phyloP scores from a whole-genome alignment of 2,797 vertebrate genomes.

The Paramormyrops hopkinsi region DNA sequence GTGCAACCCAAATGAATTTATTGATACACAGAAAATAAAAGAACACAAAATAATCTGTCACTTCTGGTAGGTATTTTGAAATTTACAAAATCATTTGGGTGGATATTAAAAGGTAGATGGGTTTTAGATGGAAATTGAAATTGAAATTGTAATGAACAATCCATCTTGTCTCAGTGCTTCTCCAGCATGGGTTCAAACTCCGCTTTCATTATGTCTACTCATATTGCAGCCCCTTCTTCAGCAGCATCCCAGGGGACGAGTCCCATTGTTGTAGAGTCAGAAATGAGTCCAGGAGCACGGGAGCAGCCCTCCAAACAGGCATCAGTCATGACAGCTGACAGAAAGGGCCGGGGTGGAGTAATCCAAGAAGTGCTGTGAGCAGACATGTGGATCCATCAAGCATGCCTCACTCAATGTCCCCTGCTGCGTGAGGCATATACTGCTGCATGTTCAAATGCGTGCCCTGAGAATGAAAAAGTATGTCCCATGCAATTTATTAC shows the following conservation, averaged over 20 bases:
- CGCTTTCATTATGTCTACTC: background rate
- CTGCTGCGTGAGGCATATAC: background rate
- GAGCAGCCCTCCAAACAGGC: background rate
- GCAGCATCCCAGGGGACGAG: background rate
- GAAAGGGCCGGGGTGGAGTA: background rate
- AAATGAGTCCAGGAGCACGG: background rate
- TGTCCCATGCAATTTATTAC: background rate
- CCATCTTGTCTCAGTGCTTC: background rate
- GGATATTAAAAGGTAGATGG: background rate
- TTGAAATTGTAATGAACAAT: background rate
- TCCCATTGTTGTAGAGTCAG: background rate
- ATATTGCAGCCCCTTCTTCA: background rate
- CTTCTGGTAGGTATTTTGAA: background rate
- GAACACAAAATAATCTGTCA: background rate
- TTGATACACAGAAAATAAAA: background rate
- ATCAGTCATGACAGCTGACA: background rate
- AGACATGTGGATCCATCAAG: background rate
- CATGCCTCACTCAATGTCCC: background rate
- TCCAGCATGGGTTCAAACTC: background rate
- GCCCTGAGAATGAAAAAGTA: background rate
- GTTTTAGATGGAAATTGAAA: background rate
- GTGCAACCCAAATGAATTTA: background rate
- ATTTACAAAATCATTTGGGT: background rate
- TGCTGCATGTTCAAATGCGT: background rate
- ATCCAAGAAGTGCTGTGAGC: background rate